phyloP scores from a whole-genome alignment of 2,113 vertebrate genomes.

The Perca fluviatilis region DNA sequence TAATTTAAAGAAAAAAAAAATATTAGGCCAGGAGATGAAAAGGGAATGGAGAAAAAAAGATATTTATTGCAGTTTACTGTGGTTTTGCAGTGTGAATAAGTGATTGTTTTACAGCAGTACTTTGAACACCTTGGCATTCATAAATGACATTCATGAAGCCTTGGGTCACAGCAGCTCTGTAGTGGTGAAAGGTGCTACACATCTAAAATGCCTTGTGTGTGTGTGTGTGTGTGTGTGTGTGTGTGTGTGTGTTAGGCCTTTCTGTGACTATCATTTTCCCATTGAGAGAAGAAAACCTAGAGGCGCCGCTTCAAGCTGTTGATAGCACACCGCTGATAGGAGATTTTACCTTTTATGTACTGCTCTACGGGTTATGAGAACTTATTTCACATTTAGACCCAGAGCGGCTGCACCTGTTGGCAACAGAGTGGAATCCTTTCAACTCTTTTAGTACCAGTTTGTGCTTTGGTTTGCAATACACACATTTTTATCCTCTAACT shows the following conservation, averaged over 20 bases:
- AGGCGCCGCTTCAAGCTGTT: conserved; percentile 37
- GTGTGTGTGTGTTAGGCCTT: conserved; percentile 37
- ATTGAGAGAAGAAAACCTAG: conserved; percentile 32
- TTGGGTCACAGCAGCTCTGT: conserved; percentile 23
- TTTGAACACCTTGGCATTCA: conserved; percentile 11
- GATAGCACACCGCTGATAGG: conserved; percentile 20
- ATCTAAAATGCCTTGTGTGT: conserved; percentile 35
- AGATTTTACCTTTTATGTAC: conserved; percentile 2
- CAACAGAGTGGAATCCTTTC: conserved; percentile 1
- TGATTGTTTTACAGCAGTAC: conserved; percentile 5
- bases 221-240: background rate
- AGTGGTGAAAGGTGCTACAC: conserved; percentile 26
- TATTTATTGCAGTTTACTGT: background rate
- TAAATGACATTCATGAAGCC: conserved; percentile 24
- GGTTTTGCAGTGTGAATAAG: background rate
- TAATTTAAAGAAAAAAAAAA: background rate
- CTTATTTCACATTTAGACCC: conserved; percentile 16
- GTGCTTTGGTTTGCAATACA: background rate
- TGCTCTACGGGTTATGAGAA: background rate
- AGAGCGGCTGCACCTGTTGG: background rate
- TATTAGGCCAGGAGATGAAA: background rate
- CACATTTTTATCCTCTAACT: background rate
- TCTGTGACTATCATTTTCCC: conserved; percentile 19
- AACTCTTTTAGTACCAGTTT: background rate
- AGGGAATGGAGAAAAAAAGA: background rate